Conservation (phyloP, 2,888 invertebrate genomes). For the Mongoloraphidia duomilia region DNA sequence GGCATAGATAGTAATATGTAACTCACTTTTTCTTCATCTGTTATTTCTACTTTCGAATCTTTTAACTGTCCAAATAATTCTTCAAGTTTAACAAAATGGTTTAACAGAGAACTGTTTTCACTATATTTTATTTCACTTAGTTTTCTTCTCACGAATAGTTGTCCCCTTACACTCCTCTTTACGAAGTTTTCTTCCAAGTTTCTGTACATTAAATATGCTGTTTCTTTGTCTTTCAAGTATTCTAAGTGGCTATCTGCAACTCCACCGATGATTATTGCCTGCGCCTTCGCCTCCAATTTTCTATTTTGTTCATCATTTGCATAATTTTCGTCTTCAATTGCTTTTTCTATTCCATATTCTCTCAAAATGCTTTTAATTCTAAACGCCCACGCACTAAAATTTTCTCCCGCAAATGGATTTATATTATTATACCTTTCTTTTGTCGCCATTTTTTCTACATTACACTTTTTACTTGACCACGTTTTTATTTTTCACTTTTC, state of each 20-base stretch:
- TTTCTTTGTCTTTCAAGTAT: slow-evolving; percentile 2
- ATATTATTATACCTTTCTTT: too few species aligned
- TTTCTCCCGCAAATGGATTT: too few species aligned
- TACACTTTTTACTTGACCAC: too few species aligned
- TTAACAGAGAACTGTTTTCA: too few species aligned
- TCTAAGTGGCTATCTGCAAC: slow-evolving; percentile 7
- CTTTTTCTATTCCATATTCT: slow-evolving; percentile 3
- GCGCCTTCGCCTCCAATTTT: slow-evolving; percentile 3
- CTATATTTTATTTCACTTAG: too few species aligned
- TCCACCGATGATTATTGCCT: slow-evolving; percentile 3
- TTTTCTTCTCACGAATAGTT: too few species aligned
- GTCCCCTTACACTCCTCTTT: too few species aligned
- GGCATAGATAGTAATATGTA: not conserved
- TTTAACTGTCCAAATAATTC: too few species aligned
- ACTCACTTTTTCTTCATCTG: not conserved
- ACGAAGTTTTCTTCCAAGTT: slow-evolving; percentile 5
- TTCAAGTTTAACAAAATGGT: not conserved
- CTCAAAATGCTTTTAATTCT: slow-evolving; percentile 2
- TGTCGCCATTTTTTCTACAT: too few species aligned
- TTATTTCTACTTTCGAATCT: too few species aligned
- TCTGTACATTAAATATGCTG: slow-evolving; percentile 4
- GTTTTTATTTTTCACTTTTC: too few species aligned
- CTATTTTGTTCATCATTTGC: not conserved
- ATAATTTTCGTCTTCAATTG: slow-evolving; percentile 4
- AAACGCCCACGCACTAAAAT: not conserved